These are phyloP conservation scores for Zalophus californianus DNA, from an alignment of 2,797 vertebrate genomes.

Conservation along the genomic window DNA sequence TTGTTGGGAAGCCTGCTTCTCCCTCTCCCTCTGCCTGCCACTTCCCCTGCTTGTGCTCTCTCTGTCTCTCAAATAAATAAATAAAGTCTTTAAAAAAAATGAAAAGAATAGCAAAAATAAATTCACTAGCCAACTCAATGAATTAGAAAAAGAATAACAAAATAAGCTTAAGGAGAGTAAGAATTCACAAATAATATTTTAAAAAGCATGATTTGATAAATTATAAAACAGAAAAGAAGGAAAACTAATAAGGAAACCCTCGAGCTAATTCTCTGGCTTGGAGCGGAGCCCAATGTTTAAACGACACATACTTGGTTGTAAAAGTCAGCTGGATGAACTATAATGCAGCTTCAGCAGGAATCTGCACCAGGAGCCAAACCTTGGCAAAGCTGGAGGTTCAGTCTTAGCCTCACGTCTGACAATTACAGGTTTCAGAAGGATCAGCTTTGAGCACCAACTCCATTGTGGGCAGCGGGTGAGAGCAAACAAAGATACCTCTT, in stretches of 20 bases:
- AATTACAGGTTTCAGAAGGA: not conserved
- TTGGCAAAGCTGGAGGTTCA: not conserved
- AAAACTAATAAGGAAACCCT: not conserved
- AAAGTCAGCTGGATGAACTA: not conserved
- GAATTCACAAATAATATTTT: not conserved
- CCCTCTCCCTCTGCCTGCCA: too few species aligned
- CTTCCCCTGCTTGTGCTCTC: too few species aligned
- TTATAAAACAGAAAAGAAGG: not conserved
- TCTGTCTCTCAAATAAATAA: too few species aligned
- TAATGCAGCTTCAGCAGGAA: not conserved
- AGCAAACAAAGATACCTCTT: not conserved
- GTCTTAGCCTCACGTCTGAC: not conserved
- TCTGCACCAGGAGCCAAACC: not conserved
- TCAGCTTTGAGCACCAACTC: not conserved
- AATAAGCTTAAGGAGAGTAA: not conserved
- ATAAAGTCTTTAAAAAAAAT: too few species aligned
- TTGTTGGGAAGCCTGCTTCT: too few species aligned
- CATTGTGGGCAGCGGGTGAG: not conserved
- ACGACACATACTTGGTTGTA: not conserved
- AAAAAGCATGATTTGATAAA: not conserved
- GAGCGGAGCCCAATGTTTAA: not conserved
- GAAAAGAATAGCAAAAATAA: not conserved
- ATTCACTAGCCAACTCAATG: not conserved
- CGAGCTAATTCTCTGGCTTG: not conserved
- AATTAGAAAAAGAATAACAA: not conserved